These are phyloP conservation scores for Drosophila bocqueti DNA, from an alignment of 1,140 invertebrate genomes.

Conservation along the genomic window DNA sequence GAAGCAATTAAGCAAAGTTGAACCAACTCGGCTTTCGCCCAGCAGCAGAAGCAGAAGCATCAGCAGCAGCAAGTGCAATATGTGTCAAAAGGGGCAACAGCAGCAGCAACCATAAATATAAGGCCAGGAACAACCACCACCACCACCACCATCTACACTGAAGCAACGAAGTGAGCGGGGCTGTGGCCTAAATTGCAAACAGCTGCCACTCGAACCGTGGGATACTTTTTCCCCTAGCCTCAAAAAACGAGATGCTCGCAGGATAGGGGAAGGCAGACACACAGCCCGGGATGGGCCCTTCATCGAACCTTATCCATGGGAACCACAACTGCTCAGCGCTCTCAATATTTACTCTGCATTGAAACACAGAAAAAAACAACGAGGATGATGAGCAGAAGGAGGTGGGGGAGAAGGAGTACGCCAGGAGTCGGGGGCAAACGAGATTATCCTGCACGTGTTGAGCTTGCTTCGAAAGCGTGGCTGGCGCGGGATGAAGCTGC, in stretches of 20 bases:
- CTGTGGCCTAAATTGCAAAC: slow-evolving; percentile 84
- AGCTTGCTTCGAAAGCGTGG: slow-evolving; percentile 78
- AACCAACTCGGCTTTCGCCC: slow-evolving; percentile 57
- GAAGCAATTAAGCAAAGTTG: slow-evolving; percentile 66
- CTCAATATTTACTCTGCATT: slow-evolving; percentile 82
- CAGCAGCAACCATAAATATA: slow-evolving; percentile 32
- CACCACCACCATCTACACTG: slow-evolving; percentile 26
- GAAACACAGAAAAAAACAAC: slow-evolving; percentile 56
- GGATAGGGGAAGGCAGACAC: slow-evolving; percentile 49
- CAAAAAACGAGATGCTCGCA: slow-evolving; percentile 43
- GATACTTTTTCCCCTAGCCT: slow-evolving; percentile 77
- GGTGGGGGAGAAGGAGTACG: slow-evolving; percentile 19
- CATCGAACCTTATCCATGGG: slow-evolving; percentile 82
- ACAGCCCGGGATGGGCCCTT: slow-evolving; percentile 26
- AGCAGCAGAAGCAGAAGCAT: slow-evolving; percentile 25
- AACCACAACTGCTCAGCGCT: slow-evolving; percentile 84
- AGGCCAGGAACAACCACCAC: slow-evolving; percentile 28
- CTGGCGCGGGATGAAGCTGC: slow-evolving; percentile 57
- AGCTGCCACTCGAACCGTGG: slow-evolving; percentile 84
- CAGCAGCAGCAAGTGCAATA: slow-evolving; percentile 71
- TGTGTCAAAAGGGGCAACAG: slow-evolving; percentile 62
- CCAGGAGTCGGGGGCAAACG: slow-evolving; percentile 43
- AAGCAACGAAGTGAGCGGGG: slow-evolving; percentile 58
- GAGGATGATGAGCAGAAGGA: slow-evolving; percentile 22
- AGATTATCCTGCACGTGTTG: slow-evolving; percentile 82